Base-by-base conservation (phyloP, 2,797 vertebrate species). In the Gymnothorax reevesii region DNA sequence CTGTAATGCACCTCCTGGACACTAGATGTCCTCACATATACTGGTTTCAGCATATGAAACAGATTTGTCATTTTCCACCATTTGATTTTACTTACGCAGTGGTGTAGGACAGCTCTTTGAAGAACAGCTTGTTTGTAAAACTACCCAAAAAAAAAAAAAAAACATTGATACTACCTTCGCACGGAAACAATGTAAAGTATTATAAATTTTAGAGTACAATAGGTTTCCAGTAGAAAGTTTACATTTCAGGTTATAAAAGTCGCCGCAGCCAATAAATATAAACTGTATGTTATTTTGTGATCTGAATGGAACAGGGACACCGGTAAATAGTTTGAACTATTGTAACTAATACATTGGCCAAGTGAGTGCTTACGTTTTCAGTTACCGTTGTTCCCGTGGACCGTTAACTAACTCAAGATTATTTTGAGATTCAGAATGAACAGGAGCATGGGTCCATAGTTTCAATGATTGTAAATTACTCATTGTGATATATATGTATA, bases 401-500 rank as follows among this genome's bases (percentile, higher is more conserved):
- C 52, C 77, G 49, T 87, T 59, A 75, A 66, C 49, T 4, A 79
- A 87, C 62, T n/a, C 42, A 2, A n/a, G 4, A 22, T 4, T 25
- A 83, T 86, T 84, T 77, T 87, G 62, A 84, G 69, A 69, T 87
- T n/a, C 42, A 22, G 52, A 20, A 84, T 77, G 75, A 79, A 86
- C 87, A 88, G 86, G 90, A 85, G 89, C 87, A 88, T 89, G 86
- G 90, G 86, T 92, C 88, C 88, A 93, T 92, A 92, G 90, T 91
- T 89, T 90, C 89, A 87, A 89, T 88, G 92, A 92, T 91, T 92
- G 91, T 94, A 90, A 93, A 90, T 92, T 92, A 87, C 92, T 90
- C 88, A 93, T 94, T 93, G 91, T 92, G 93, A 92, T 94, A 92
- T 94, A 96, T 95, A 96, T 96, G 91, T 94, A 96, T 95, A 96